These are phyloP conservation scores for Arenaria interpres DNA, from an alignment of 2,113 vertebrate genomes.

Conservation along the genomic window DNA sequence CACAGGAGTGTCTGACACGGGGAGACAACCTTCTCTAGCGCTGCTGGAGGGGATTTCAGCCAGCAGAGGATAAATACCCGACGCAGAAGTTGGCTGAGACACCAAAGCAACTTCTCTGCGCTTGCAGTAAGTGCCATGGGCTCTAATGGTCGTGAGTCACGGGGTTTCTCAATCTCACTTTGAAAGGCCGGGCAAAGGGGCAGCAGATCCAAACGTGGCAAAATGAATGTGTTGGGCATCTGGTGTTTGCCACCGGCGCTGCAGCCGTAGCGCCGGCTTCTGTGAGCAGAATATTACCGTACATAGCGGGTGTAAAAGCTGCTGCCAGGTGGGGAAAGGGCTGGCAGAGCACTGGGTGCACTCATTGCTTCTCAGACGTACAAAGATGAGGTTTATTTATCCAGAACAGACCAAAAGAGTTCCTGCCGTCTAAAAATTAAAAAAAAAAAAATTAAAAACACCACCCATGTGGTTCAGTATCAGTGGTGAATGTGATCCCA, in stretches of 20 bases:
- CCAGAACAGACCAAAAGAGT: neutral
- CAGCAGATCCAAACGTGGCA: neutral
- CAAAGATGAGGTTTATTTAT: neutral
- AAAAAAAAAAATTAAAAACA: neutral
- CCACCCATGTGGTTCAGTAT: neutral
- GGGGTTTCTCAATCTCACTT: neutral
- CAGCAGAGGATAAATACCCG: neutral
- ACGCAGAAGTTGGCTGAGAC: neutral
- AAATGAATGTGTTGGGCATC: neutral
- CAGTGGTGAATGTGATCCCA: neutral
- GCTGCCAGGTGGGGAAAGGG: neutral
- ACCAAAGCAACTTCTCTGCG: neutral
- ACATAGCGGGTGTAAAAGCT: neutral
- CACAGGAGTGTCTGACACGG: neutral
- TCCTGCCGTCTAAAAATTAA: neutral
- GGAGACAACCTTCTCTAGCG: neutral
- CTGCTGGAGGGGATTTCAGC: neutral
- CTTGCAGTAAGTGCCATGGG: neutral
- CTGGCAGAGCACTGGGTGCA: neutral
- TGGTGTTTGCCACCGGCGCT: accelerated
- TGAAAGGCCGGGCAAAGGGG: neutral
- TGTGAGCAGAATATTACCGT: neutral
- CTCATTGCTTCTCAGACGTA: neutral
- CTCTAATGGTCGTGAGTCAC: neutral
- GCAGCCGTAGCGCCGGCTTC: neutral